Base-by-base conservation (phyloP, 2,888 invertebrate species). In the Drosophila melanosoma region DNA sequence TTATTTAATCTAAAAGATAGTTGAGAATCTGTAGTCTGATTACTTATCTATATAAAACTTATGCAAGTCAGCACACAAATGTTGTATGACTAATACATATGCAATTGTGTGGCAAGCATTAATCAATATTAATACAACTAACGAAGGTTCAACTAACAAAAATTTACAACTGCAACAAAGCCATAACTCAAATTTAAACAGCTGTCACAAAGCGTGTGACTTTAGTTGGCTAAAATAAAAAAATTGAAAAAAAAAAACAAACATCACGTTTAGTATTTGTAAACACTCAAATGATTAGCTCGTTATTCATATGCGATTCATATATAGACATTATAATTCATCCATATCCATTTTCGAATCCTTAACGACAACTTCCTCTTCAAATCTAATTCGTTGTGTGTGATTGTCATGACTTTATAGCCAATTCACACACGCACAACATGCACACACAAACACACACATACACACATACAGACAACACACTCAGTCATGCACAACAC, bases 311-410 rank as follows among this genome's bases (percentile, higher is more conserved):
- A 48, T 64, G 59, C 65, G 42, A 69, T 64, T 65, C 75, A 65
- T 71, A 38, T 45, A 38, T 8, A 42, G 36, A 65, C 45, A 71
- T 63, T 51, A 70, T 49, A 49, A 74, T 74, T 62, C 69, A 74
- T 76, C 60, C 82, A 78, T 70, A 71, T 67, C 64, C 58, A 73
- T 69, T 62, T 63, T 64, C 62, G 67, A 69, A 83, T 89, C 88
- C 87, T 80, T 85, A 82, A 82, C 69, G 66, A 84, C 82, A 87
- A 85, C 88, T 85, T 89, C 85, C 85, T 87, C 78, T 80, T 69
- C 38, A 78, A 56, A 69, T 74, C 73, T 81, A 79, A 73, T 78
- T 73, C 83, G 83, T 80, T 83, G 75, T 75, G 83, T 77, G 83
- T 77, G 82, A 82, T 82, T 82, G 80, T 80, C 82, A 85, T 80